Evolutionary conservation across 2,888 invertebrate genomes (phyloP), one percentile per base, ranked within the genome.

Genomic region (Coecobrya sp.): DNA sequence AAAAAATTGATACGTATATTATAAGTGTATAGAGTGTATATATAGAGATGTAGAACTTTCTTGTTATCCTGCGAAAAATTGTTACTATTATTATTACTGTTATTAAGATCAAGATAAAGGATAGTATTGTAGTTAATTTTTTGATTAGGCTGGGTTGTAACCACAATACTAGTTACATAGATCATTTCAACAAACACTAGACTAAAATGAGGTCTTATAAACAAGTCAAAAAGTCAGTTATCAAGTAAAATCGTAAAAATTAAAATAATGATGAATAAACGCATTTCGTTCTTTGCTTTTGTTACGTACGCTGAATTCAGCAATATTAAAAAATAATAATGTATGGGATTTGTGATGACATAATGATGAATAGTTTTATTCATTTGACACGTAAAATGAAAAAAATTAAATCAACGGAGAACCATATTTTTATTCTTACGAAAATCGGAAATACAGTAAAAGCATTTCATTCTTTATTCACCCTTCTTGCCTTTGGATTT

Each of bases 401-500:
- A 11, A 36, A 2, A 70, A 52, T 70, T 25, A 76, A 76, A 82
- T 89, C 70, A 82, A 70, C 84, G 89, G 62, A 89, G 52, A 82
- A 36, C 88, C 88, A 88, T 88, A 81, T 30, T 70, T 87, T 89
- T 89, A 89, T 89, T 87, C 76, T 87, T 89, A 82, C 45, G 89
- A 82, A 89, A 82, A 89, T 68, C 55, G 70, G 49, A 70, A 82
- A 89, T 68, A 89, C 89, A 70, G 19, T 84, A 70, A 65, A 70
- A 76, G 89, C 86, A 92, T 86, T 89, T 91, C 86, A 52, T 89
- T 86, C 52, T 42, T 70, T 52, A 98, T 96, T 98, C 98, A 94
- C 97, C 96, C 96, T 98, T 98, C 96, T 98, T 98, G 84, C 97
- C 96, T 96, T 97, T 97, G 70, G 97, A 97, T 96, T 98, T 98